phyloP scores from a whole-genome alignment of 2,888 invertebrate genomes.

The Machimus atricapillus region DNA sequence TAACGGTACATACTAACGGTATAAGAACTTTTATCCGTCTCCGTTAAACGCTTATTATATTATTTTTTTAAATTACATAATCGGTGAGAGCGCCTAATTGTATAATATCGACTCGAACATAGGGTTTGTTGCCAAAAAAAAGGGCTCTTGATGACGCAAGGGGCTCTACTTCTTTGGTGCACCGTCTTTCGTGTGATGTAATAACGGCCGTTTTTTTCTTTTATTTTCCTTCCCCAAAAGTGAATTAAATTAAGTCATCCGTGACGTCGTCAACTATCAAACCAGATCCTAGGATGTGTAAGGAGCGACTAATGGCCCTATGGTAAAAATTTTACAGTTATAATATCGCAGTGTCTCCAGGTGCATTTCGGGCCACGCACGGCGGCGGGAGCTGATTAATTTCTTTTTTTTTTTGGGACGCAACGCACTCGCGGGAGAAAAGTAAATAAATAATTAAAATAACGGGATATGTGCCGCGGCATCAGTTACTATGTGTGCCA shows the following conservation, averaged over 20 bases:
- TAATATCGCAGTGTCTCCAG: not conserved
- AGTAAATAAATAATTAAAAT: not conserved
- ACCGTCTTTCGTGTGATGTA: conserved; percentile 13
- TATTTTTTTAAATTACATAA: not conserved
- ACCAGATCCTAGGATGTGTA: not conserved
- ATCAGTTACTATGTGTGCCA: conserved; percentile 16
- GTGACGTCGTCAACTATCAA: not conserved
- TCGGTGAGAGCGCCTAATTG: not conserved
- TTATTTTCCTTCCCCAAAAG: not conserved
- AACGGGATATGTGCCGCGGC: conserved; percentile 4
- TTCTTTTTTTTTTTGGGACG: not conserved
- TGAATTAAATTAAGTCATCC: not conserved
- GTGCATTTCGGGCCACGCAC: not conserved
- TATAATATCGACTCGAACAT: conserved; percentile 21
- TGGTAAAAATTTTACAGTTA: not conserved
- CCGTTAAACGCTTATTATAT: not conserved
- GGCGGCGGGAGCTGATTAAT: not conserved
- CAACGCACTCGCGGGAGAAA: not conserved
- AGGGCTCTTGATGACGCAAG: conserved; percentile 26
- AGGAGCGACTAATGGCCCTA: not conserved
- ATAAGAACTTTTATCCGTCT: not conserved
- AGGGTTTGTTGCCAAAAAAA: conserved; percentile 27
- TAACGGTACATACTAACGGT: not conserved
- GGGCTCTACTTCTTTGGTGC: not conserved
- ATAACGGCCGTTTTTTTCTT: not conserved